Evolutionary conservation across 1,140 invertebrate species (phyloP), one percentile per base, ranked within the genome.

Genomic region (Pantala flavescens): DNA sequence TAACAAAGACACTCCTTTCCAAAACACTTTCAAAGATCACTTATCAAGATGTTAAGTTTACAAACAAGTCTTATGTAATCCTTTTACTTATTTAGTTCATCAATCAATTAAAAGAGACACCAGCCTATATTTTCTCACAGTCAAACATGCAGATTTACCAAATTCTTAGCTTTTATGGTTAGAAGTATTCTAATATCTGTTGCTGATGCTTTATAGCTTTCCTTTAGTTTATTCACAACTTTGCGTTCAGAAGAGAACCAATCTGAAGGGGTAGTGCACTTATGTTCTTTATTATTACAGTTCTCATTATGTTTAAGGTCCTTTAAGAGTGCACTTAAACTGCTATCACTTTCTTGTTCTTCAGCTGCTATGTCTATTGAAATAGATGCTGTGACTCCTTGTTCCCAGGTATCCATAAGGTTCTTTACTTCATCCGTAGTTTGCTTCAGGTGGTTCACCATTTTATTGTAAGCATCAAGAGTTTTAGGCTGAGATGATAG

Each of bases 21-120:
- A 19, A 63, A 63, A 63, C 16, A 63, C 49, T 63, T 63, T 63
- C 49, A 63, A 63, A 63, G 49, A 63, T 63, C 49, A 63, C 49
- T 63, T 3, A 63, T 63, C 49, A 63, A 19, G 28, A 16, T 63
- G 49, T 16, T 63, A 16, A 63, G 14, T 63, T 63, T 63, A 7
- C n/a, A 16, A 63, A 7, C 49, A 63, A 63, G 3, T 63, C 49
- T 19, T 36, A n/a, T n/a, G n/a, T n/a, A n/a, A n/a, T n/a, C n/a
- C n/a, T 36, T 36, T 36, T 36, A 36, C 28, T 36, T 36, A 2
- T 9, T 36, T 36, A 36, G 28, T 36, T 36, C 28, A 36, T 36
- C 28, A 9, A 36, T 36, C 28, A 36, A 36, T 36, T 36, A 36
- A 36, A 36, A 5, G 28, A 36, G 28, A 36, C 28, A 36, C 28